Percentiles rank a stretch among this genome's conserved stretches.
Evolutionary conservation across 2,113 vertebrate species (phyloP).

Genomic region (Labrus mixtus): DNA sequence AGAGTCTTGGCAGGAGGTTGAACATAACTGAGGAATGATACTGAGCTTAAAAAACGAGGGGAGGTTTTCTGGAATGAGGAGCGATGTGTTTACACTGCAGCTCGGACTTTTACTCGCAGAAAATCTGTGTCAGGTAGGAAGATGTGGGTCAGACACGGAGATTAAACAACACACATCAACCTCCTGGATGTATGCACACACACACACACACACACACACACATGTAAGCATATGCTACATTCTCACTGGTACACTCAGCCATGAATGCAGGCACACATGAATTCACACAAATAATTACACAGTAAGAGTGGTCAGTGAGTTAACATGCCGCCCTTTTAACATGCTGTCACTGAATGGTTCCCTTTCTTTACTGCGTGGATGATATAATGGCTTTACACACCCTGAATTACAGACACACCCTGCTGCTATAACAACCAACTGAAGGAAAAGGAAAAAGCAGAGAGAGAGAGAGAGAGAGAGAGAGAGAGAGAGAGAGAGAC

Average conservation of each 20-base stretch:
- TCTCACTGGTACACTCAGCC: conserved; percentile 1
- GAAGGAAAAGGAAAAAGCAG: conserved; percentile 30
- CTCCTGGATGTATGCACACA: not conserved
- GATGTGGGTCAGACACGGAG: conserved; percentile 38
- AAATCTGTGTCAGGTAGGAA: conserved; percentile 20
- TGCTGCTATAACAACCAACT: conserved; percentile 68
- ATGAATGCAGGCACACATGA: conserved; percentile 43
- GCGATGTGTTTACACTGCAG: no score
- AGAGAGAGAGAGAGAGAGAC: conserved; percentile 51
- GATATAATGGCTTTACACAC: conserved; percentile 75
- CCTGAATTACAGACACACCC: conserved; percentile 79
- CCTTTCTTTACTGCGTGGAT: conserved; percentile 69
- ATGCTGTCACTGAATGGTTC: conserved; percentile 62
- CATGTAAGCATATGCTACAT: not conserved
- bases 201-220: not conserved
- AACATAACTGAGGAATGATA: conserved; percentile 8
- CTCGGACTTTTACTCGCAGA: not conserved
- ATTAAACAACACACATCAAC: conserved; percentile 14
- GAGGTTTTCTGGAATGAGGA: not conserved
- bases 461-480: conserved; percentile 42
- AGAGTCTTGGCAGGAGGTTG: not conserved
- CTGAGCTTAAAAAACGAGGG: not conserved
- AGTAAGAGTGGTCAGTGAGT: conserved; percentile 40
- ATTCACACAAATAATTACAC: conserved; percentile 44
- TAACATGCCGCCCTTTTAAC: conserved; percentile 56